phyloP scores from a whole-genome alignment of 2,888 invertebrate species.

The Spisula solida region DNA sequence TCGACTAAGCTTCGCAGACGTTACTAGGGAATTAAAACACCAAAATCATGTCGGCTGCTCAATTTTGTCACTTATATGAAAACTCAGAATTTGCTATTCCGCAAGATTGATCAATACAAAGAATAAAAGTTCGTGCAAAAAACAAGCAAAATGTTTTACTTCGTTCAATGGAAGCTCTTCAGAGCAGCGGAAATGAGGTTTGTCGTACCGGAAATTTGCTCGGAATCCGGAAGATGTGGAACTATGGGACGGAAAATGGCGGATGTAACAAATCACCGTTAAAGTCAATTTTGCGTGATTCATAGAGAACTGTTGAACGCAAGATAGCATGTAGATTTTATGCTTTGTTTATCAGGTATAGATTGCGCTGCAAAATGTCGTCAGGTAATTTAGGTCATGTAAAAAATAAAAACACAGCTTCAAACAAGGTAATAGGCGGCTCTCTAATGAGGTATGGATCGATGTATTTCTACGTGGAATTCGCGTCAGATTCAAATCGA shows the following conservation, averaged over 20 bases:
- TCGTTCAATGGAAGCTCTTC: constrained; percentile 66
- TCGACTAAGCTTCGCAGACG: not conserved
- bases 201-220: constrained; percentile 71
- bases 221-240: constrained; percentile 72
- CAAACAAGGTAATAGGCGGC: not conserved
- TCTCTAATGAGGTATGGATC: not conserved
- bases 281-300: constrained; percentile 64
- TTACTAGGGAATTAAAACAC: constrained; percentile 21
- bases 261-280: constrained; percentile 70
- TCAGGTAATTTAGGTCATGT: not conserved
- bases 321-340: constrained; percentile 27
- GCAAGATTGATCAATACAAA: constrained; percentile 47
- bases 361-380: not conserved
- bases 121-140: constrained; percentile 55
- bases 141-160: constrained; percentile 74
- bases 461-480: not conserved
- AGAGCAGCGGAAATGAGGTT: constrained; percentile 72
- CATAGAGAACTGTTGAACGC: constrained; percentile 33
- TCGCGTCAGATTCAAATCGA: not conserved
- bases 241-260: constrained; percentile 73
- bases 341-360: constrained; percentile 14
- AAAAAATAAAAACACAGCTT: not conserved
- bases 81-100: constrained; percentile 37
- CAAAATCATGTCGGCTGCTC: constrained; percentile 21
- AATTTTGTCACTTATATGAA: constrained; percentile 49